These are phyloP conservation scores for Reticulitermes speratus DNA, from an alignment of 1,140 invertebrate genomes.

Conservation along the genomic window DNA sequence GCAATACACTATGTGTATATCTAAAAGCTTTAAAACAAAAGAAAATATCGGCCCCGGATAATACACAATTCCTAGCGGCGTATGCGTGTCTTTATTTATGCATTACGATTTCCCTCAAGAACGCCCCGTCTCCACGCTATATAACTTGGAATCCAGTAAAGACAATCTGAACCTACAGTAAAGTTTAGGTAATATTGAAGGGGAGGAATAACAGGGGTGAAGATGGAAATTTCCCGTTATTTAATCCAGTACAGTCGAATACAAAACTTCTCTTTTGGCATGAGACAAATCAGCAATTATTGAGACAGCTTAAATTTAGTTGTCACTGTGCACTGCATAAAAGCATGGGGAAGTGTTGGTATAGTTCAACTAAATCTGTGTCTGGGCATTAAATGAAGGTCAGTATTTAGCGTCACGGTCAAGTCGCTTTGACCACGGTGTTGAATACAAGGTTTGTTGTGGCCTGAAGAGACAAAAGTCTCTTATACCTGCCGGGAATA, in stretches of 20 bases:
- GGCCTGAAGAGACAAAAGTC: no score
- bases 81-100: constrained; percentile 25
- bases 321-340: no score
- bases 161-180: constrained; percentile 11
- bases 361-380: no score
- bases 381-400: no score
- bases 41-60: not conserved
- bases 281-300: no score
- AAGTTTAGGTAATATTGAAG: constrained; percentile 26
- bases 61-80: not conserved
- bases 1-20: not conserved
- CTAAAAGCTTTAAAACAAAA: not conserved
- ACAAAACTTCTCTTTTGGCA: not conserved
- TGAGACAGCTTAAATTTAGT: no score
- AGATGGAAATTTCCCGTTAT: constrained; percentile 13
- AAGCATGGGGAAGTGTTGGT: no score
- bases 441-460: no score
- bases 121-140: not conserved
- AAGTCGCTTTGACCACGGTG: no score
- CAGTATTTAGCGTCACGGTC: no score
- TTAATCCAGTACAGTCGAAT: constrained; percentile 24
- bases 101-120: constrained; percentile 27
- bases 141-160: not conserved
- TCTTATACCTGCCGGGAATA: no score
- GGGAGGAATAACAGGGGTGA: not conserved